A percentile compares a stretch with the other conserved stretches of the same genome.
phyloP scores from a whole-genome alignment of 1,140 invertebrate genomes.

The Condylostylus longicornis region DNA sequence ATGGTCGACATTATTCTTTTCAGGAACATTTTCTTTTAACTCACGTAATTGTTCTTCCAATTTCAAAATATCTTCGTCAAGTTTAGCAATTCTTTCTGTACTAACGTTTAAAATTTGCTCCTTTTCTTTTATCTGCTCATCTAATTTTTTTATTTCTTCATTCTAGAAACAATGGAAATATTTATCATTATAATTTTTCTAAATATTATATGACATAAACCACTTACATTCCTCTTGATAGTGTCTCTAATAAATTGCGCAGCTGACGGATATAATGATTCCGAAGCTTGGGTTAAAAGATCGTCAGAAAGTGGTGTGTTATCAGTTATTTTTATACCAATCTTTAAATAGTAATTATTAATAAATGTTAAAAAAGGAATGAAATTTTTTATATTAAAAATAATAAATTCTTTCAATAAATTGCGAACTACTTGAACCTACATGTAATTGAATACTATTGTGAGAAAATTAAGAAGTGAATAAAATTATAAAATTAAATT shows the following conservation, averaged over 20 bases:
- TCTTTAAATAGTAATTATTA: slow-evolving; percentile 11
- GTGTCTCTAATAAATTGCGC: slow-evolving; percentile 28
- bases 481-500: slow-evolving; percentile 11
- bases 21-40: slow-evolving; percentile 33
- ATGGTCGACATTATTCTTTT: slow-evolving; percentile 23
- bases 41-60: slow-evolving; percentile 46
- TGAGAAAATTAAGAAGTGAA: not conserved
- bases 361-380: slow-evolving; percentile 3
- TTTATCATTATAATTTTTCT: not conserved
- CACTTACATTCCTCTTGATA: slow-evolving; percentile 25
- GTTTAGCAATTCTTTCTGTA: slow-evolving; percentile 32
- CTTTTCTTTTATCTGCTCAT: slow-evolving; percentile 27
- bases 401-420: not conserved
- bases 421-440: not conserved
- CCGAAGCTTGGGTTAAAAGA: slow-evolving; percentile 21
- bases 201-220: not conserved
- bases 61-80: slow-evolving; percentile 41
- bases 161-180: slow-evolving; percentile 13
- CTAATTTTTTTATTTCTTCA: slow-evolving; percentile 25
- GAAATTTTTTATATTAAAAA: too few species aligned
- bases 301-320: slow-evolving; percentile 25
- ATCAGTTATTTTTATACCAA: slow-evolving; percentile 25
- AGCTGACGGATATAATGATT: slow-evolving; percentile 24
- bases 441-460: not conserved
- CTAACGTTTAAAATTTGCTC: slow-evolving; percentile 25